Percentiles rank a stretch among this genome's conserved stretches.
phyloP scores from a whole-genome alignment of 1,140 invertebrate genomes.

The Hycleus cichorii region DNA sequence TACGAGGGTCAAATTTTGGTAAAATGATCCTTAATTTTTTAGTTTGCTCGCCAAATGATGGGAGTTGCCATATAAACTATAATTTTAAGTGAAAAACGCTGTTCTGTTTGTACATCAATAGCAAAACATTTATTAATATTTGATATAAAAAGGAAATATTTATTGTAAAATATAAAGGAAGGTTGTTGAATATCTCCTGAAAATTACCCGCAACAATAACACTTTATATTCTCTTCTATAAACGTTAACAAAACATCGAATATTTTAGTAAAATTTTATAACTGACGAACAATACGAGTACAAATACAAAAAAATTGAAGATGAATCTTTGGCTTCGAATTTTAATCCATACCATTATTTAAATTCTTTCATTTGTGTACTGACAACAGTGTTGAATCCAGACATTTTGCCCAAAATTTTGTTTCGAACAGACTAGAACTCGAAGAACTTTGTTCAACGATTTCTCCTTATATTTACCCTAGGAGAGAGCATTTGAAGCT shows the following conservation, averaged over 20 bases:
- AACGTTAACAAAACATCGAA: not conserved
- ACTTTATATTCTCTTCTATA: not conserved
- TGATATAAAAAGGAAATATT: not conserved
- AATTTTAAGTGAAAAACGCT: not conserved
- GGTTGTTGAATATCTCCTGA: not conserved
- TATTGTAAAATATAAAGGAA: not conserved
- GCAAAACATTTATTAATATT: conserved; percentile 4
- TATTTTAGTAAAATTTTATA: not conserved
- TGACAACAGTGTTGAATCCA: too few species aligned
- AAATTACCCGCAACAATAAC: not conserved
- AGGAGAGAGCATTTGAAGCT: too few species aligned
- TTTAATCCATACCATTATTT: not conserved
- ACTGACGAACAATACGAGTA: not conserved
- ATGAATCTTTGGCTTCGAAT: not conserved
- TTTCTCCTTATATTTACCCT: too few species aligned
- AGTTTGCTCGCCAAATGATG: too few species aligned
- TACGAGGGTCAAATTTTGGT: too few species aligned
- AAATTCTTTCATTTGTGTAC: too few species aligned
- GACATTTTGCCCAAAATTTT: too few species aligned
- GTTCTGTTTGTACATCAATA: conserved; percentile 1
- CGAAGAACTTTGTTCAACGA: too few species aligned
- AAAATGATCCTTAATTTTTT: too few species aligned
- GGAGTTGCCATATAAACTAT: not conserved
- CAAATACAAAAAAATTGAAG: not conserved
- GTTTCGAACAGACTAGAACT: too few species aligned